Conservation (phyloP, 2,797 vertebrate genomes). For the Psittacula echo region DNA sequence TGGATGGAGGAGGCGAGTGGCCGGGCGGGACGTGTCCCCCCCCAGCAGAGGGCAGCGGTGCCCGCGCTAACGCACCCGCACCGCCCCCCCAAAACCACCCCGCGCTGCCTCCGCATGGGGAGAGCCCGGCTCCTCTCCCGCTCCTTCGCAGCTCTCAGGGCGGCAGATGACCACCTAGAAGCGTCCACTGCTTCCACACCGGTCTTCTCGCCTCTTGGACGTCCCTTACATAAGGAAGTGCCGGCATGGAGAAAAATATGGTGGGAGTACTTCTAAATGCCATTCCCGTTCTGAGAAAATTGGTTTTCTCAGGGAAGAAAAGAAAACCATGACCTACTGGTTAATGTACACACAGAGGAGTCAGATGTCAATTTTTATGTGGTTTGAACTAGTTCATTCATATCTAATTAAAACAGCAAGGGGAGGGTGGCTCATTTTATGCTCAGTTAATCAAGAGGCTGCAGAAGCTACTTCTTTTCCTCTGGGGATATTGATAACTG, state of each 20-base stretch:
- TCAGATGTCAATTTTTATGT: slow-evolving; percentile 45
- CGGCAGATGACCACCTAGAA: not conserved
- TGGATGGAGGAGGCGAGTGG: not conserved
- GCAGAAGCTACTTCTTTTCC: slow-evolving; percentile 36
- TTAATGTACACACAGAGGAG: slow-evolving; percentile 45
- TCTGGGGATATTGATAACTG: not conserved
- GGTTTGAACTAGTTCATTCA: slow-evolving; percentile 49
- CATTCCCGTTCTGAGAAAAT: not conserved
- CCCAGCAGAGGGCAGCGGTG: slow-evolving; percentile 19
- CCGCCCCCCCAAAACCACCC: not conserved
- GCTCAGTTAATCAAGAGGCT: slow-evolving; percentile 54
- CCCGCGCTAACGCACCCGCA: not conserved
- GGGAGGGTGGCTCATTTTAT: slow-evolving; percentile 39
- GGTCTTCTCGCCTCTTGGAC: not conserved
- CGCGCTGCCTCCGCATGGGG: not conserved
- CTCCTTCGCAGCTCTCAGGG: not conserved
- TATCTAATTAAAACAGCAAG: slow-evolving; percentile 40
- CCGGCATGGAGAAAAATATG: not conserved
- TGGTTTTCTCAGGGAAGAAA: slow-evolving; percentile 38
- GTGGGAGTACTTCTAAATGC: not conserved
- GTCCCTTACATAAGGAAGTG: not conserved
- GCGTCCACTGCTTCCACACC: not conserved
- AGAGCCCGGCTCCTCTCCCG: not conserved
- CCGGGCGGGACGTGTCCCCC: not conserved
- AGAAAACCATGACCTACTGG: not conserved